Conservation (phyloP, 2,888 invertebrate genomes). For the Lasioglossum calceatum region DNA sequence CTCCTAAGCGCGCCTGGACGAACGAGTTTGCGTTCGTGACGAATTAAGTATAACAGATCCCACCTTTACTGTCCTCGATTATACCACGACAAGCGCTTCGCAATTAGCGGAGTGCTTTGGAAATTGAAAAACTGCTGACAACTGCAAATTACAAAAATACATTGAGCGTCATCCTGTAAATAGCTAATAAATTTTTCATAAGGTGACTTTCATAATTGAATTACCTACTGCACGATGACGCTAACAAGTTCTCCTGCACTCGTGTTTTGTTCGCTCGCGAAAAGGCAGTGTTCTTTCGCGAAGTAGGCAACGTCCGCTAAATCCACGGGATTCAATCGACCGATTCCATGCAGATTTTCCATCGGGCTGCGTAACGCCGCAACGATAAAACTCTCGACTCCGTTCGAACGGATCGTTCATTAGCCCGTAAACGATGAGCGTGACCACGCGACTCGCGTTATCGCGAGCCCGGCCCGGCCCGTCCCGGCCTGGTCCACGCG, state of each 20-base stretch:
- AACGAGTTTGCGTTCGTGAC: no score
- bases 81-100: no score
- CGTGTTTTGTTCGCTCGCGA: neutral
- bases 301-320: neutral
- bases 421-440: conserved; percentile 52
- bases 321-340: neutral
- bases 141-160: neutral
- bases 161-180: neutral
- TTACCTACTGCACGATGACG: neutral
- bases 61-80: no score
- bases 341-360: neutral
- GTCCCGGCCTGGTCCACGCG: conserved; percentile 7
- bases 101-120: neutral
- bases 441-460: conserved; percentile 37
- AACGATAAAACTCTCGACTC: conserved; percentile 40
- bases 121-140: neutral
- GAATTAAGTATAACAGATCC: no score
- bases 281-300: neutral
- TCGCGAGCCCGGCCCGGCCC: conserved; percentile 7
- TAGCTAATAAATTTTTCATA: no score
- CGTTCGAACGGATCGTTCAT: conserved; percentile 47
- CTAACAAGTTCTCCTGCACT: neutral
- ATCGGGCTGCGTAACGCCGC: neutral
- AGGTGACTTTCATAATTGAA: neutral
- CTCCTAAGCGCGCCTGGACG: no score